Percentiles rank a stretch among this genome's conserved stretches.
Conservation (phyloP, 2,888 invertebrate species). For the Esperia sulphurella region DNA sequence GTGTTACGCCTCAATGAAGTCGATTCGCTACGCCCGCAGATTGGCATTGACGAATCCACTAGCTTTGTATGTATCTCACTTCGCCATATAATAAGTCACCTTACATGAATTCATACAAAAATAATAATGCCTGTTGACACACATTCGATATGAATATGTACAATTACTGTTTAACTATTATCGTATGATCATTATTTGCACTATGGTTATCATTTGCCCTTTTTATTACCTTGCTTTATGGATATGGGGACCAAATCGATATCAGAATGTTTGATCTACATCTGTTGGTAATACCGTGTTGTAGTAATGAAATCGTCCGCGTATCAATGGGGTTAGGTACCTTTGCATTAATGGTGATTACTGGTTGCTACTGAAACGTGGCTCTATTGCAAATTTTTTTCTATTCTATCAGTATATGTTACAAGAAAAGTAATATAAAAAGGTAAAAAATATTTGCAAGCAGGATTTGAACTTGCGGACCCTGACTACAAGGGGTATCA, state of each 20-base stretch:
- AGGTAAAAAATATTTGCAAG: no score
- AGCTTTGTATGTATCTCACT: slow-evolving; percentile 11
- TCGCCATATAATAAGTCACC: not conserved
- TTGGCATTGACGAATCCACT: slow-evolving; percentile 24
- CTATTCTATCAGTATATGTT: no score
- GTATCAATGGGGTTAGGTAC: no score
- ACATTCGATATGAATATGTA: not conserved
- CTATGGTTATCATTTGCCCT: not conserved
- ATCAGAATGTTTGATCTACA: not conserved
- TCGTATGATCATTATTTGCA: not conserved
- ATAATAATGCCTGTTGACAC: not conserved
- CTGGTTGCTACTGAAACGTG: no score
- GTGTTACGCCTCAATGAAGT: slow-evolving; percentile 27
- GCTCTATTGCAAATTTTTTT: no score
- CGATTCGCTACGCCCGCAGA: slow-evolving; percentile 29
- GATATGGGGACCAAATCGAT: slow-evolving; percentile 3
- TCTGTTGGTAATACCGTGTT: slow-evolving; percentile 2
- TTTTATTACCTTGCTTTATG: slow-evolving; percentile 1
- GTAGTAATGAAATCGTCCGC: not conserved
- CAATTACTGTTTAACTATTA: no score
- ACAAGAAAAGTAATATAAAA: no score
- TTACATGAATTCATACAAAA: not conserved
- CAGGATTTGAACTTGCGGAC: no score
- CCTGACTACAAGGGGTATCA: no score
- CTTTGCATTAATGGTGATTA: no score